Percentiles rank a stretch among this genome's conserved stretches.
phyloP scores from a whole-genome alignment of 1,140 invertebrate genomes.

The Armadillidium nasatum region DNA sequence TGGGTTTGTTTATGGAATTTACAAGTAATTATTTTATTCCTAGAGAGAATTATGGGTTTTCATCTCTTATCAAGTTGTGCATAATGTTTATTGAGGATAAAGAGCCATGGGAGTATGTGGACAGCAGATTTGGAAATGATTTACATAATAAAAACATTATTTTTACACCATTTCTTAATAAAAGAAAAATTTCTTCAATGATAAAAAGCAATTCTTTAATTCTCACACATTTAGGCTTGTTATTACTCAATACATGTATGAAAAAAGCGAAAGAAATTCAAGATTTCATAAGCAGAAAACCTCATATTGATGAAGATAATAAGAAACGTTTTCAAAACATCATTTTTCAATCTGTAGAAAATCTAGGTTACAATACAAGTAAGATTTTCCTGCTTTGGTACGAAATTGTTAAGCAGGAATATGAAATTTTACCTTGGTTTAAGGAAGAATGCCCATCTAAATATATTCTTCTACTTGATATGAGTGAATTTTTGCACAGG shows the following conservation, averaged over 20 bases:
- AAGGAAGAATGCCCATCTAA: background rate
- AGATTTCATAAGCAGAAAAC: background rate
- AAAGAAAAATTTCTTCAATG: background rate
- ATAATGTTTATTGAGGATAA: background rate
- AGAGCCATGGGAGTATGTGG: background rate
- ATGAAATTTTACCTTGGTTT: background rate
- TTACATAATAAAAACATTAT: background rate
- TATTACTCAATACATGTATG: background rate
- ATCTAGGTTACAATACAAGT: background rate
- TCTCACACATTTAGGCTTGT: background rate
- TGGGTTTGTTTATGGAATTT: background rate
- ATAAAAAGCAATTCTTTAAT: background rate
- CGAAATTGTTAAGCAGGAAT: background rate
- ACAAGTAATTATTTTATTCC: background rate
- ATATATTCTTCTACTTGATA: background rate
- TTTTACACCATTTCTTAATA: too few species aligned
- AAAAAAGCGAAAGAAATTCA: background rate
- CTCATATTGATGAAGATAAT: background rate
- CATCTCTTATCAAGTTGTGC: background rate
- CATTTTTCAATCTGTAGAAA: background rate
- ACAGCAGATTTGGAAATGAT: background rate
- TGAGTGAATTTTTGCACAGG: background rate
- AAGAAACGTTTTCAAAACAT: background rate
- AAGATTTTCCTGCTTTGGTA: background rate
- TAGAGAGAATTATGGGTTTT: background rate